These are phyloP conservation scores for Sinelater perroti DNA, from an alignment of 2,888 invertebrate species.

Conservation along the genomic window DNA sequence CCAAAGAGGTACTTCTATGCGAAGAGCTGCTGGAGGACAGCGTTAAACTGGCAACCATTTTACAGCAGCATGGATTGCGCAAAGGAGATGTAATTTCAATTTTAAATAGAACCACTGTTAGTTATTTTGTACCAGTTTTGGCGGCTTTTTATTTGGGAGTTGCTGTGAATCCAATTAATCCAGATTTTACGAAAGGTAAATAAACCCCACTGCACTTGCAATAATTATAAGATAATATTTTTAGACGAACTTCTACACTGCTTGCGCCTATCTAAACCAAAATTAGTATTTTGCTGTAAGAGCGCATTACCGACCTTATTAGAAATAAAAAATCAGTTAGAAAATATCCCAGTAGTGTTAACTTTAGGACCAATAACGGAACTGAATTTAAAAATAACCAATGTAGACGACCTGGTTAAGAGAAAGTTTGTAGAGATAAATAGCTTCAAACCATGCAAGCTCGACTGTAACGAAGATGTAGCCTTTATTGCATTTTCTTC, in stretches of 20 bases:
- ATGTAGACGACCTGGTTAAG: conserved; percentile 54
- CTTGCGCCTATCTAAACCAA: conserved; percentile 71
- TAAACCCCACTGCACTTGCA: too few species aligned
- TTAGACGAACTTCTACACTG: conserved; percentile 61
- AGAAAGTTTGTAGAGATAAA: conserved; percentile 55
- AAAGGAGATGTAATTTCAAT: background rate
- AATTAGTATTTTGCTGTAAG: conserved; percentile 70
- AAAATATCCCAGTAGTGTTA: conserved; percentile 65
- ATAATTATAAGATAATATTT: too few species aligned
- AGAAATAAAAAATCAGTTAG: conserved; percentile 62
- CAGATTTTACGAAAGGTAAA: background rate
- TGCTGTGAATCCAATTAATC: background rate
- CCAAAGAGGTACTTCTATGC: background rate
- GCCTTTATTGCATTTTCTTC: conserved; percentile 67
- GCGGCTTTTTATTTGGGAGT: background rate
- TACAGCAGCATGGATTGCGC: background rate
- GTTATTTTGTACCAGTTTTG: background rate
- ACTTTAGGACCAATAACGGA: conserved; percentile 62
- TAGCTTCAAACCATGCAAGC: conserved; percentile 57
- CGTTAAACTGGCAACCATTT: background rate
- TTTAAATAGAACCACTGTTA: background rate
- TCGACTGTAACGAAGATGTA: conserved; percentile 63
- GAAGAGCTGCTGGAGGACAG: background rate
- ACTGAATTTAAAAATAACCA: conserved; percentile 62
- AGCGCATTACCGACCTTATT: conserved; percentile 64